phyloP scores from a whole-genome alignment of 1,140 invertebrate genomes.

The Nasonia longicornis region DNA sequence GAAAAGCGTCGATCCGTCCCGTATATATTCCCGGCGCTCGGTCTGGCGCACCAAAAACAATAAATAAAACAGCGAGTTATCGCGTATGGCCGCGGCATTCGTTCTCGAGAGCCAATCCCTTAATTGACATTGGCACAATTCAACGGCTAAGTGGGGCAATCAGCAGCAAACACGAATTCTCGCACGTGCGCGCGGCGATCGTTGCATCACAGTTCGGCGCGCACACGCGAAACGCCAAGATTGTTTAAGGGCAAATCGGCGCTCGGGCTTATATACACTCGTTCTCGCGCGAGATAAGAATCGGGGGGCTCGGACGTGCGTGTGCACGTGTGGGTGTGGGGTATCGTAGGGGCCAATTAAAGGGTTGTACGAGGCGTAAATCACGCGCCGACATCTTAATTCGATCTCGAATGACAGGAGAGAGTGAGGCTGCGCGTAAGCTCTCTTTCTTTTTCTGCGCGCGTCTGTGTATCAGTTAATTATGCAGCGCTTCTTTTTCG shows the following conservation, averaged over 20 bases:
- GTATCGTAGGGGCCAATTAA: conserved; percentile 33
- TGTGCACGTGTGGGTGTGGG: background rate
- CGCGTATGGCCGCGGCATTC: background rate
- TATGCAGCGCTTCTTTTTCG: conserved; percentile 10
- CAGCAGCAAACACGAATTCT: background rate
- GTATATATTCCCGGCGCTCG: no score
- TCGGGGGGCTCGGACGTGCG: background rate
- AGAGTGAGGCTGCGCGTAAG: background rate
- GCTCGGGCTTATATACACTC: background rate
- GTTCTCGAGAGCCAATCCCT: background rate
- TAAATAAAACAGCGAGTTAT: background rate
- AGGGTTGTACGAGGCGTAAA: conserved; percentile 23
- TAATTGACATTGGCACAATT: conserved; percentile 16
- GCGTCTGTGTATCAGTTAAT: conserved; percentile 1
- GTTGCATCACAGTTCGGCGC: background rate
- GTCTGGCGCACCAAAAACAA: background rate
- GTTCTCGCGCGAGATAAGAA: conserved; percentile 8
- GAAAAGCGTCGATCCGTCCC: no score
- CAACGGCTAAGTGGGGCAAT: conserved; percentile 1
- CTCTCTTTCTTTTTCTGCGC: background rate
- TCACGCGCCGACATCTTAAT: conserved; percentile 41
- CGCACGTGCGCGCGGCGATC: background rate
- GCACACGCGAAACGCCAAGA: background rate
- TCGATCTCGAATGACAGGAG: conserved; percentile 27
- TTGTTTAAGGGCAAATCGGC: background rate